Conservation (phyloP, 1,140 invertebrate species). For the Cephus cinctus region DNA sequence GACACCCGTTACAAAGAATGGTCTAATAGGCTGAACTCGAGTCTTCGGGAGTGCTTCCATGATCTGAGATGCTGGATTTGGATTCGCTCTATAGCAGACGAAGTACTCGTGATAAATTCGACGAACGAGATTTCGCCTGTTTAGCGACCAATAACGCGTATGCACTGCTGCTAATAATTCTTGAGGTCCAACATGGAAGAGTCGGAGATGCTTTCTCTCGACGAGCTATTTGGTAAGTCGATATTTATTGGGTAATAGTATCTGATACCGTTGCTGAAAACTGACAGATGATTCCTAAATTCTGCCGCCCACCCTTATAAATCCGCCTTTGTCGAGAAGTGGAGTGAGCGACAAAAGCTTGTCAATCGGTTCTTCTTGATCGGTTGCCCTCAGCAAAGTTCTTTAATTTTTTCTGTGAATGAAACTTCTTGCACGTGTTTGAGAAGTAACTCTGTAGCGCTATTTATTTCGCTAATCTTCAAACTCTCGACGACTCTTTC, state of each 20-base stretch:
- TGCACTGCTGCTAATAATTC: conserved; percentile 20
- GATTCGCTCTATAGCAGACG: conserved; percentile 21
- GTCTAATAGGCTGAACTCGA: conserved; percentile 21
- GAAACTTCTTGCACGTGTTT: background rate
- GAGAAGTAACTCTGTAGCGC: background rate
- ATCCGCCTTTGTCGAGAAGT: conserved; percentile 12
- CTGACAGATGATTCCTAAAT: conserved; percentile 9
- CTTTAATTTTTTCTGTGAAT: background rate
- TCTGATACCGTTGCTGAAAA: conserved; percentile 18
- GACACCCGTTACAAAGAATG: conserved; percentile 39
- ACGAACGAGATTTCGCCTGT: conserved; percentile 5
- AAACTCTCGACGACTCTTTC: background rate
- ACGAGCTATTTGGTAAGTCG: conserved; percentile 26
- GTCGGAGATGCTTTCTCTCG: conserved; percentile 26
- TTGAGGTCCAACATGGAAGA: conserved; percentile 38
- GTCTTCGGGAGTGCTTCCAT: conserved; percentile 31
- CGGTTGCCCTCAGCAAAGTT: background rate
- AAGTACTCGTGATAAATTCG: conserved; percentile 24
- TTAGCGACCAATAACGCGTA: conserved; percentile 28
- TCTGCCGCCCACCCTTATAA: conserved; percentile 21
- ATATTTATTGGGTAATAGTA: conserved; percentile 16
- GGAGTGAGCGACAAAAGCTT: conserved; percentile 4
- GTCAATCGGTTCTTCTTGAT: background rate
- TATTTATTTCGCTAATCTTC: background rate
- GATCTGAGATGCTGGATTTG: conserved; percentile 12